phyloP scores from a whole-genome alignment of 1,140 invertebrate genomes.

The Eupristina koningsbergeri region DNA sequence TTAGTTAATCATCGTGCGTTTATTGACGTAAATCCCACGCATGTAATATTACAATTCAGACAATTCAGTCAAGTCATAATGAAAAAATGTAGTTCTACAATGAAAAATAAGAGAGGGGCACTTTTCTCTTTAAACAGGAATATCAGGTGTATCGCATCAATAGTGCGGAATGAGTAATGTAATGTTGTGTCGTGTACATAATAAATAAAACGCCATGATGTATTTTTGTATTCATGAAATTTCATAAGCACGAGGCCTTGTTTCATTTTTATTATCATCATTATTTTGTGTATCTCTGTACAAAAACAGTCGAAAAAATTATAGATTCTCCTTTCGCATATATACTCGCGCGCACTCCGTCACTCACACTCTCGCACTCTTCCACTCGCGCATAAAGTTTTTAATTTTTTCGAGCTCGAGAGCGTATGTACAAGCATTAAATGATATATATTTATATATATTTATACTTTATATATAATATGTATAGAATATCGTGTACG shows the following conservation, averaged over 20 bases:
- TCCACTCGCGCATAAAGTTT: constrained; percentile 62
- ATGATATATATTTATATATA: constrained; percentile 62
- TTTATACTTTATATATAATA: constrained; percentile 49
- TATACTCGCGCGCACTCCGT: constrained; percentile 47
- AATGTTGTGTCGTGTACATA: constrained; percentile 8
- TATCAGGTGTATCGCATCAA: neutral
- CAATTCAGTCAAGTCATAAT: constrained; percentile 24
- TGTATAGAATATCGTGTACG: constrained; percentile 60
- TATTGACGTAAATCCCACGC: constrained; percentile 44
- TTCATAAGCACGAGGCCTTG: constrained; percentile 74
- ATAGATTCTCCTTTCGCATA: constrained; percentile 69
- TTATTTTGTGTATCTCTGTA: constrained; percentile 69
- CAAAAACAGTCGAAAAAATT: constrained; percentile 74
- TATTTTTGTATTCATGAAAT: constrained; percentile 70
- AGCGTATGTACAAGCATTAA: constrained; percentile 73
- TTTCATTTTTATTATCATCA: constrained; percentile 64
- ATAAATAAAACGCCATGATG: constrained; percentile 46
- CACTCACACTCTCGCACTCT: constrained; percentile 45
- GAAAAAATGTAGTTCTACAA: neutral
- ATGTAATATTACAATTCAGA: constrained; percentile 28
- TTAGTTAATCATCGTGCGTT: constrained; percentile 46
- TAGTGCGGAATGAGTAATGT: constrained; percentile 9
- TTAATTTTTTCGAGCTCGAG: constrained; percentile 72
- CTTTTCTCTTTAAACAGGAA: neutral
- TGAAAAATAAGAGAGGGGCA: neutral